A percentile compares a stretch with the other conserved stretches of the same genome.
Conservation (phyloP, 1,140 invertebrate genomes). For the Meloidogyne floridensis region DNA sequence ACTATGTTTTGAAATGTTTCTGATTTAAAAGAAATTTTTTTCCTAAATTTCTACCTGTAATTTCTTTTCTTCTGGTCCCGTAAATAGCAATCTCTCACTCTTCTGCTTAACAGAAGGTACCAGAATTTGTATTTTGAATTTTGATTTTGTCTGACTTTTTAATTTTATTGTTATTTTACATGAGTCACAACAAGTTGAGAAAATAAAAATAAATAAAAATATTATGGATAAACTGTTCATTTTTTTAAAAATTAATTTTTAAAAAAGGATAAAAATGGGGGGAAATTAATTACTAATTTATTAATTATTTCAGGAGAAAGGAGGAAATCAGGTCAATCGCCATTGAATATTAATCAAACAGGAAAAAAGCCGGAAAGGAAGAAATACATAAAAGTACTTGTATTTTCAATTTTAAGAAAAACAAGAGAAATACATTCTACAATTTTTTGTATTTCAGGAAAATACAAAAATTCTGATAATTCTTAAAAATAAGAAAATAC, state of each 20-base stretch:
- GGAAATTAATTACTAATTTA: too few species aligned
- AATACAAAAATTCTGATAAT: not conserved
- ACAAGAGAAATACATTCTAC: too few species aligned
- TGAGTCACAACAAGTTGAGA: slow-evolving; percentile 12
- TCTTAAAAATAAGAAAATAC: not conserved
- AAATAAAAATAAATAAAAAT: slow-evolving; percentile 30
- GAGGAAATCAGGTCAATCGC: too few species aligned
- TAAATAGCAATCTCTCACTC: slow-evolving; percentile 33
- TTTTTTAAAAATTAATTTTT: too few species aligned
- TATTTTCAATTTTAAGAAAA: too few species aligned
- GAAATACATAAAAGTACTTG: too few species aligned
- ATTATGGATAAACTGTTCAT: not conserved
- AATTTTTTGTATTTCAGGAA: not conserved
- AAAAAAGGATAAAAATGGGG: too few species aligned
- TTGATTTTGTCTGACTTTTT: slow-evolving; percentile 41
- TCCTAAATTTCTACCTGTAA: slow-evolving; percentile 27
- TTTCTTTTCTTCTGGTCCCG: slow-evolving; percentile 38
- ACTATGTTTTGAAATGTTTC: not conserved
- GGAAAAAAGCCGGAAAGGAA: too few species aligned
- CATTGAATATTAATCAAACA: too few species aligned
- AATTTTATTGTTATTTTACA: slow-evolving; percentile 39
- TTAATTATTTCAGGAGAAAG: too few species aligned
- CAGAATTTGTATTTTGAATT: slow-evolving; percentile 35
- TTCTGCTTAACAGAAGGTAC: slow-evolving; percentile 28
- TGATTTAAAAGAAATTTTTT: slow-evolving; percentile 3